phyloP scores from a whole-genome alignment of 2,888 invertebrate species.

The Junonia oenone region DNA sequence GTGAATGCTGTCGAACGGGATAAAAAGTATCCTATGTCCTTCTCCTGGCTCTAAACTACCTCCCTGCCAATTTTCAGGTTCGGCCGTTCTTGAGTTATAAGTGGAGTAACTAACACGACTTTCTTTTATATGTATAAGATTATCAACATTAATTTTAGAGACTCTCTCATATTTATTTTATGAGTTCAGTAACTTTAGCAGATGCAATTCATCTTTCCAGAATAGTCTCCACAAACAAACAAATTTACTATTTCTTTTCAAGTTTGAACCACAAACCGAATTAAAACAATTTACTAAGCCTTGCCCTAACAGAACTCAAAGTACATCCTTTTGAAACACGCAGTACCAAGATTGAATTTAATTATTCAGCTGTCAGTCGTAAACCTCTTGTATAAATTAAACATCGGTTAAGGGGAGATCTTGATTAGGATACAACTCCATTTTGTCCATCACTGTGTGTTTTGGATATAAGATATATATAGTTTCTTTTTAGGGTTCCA shows the following conservation, averaged over 20 bases:
- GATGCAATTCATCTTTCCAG: no score
- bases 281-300: background rate
- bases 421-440: conserved; percentile 24
- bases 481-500: no score
- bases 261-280: background rate
- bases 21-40: no score
- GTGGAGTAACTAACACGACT: no score
- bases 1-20: no score
- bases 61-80: no score
- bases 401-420: conserved; percentile 25
- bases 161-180: no score
- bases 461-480: background rate
- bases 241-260: background rate
- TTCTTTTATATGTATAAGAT: no score
- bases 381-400: conserved; percentile 29
- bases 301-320: conserved; percentile 2
- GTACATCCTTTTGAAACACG: conserved; percentile 11
- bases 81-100: no score
- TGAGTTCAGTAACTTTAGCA: no score
- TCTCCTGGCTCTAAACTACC: no score
- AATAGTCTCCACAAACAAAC: background rate
- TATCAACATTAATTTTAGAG: no score
- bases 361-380: conserved; percentile 28
- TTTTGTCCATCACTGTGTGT: background rate
- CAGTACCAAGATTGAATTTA: conserved; percentile 28